Base-by-base conservation (phyloP, 2,888 invertebrate genomes). In the Sthenelais limicola region DNA sequence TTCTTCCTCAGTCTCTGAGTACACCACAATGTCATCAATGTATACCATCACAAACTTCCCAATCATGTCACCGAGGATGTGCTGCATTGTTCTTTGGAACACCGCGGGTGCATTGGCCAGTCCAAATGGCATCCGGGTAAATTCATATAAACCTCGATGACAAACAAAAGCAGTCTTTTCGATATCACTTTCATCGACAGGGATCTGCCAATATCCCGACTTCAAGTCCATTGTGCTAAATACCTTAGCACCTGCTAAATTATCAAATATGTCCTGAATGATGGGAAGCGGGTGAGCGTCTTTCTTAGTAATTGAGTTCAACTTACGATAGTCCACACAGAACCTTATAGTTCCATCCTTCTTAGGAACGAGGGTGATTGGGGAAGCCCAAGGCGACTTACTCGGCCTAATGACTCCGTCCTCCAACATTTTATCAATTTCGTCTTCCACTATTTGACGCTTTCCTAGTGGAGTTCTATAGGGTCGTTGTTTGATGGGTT, bases 21-120 rank as follows among this genome's bases (percentile, higher is more conserved):
- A 73, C 3, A 77, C 58, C 3, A 76, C 69, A n/a, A 76, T 66
- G 33, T 76, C 76, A 35, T 76, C 76, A 15, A 76, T 21, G 52
- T 76, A 76, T 4, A 70, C 56, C 18, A 73, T 21, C 2, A 33
- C 66, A 1, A 73, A 28, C 49, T 35, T 73, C 3, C 58, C 70
- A 4, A 73, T n/a, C 7, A 28, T n/a, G 32, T 48, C 58, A 28
- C 30, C 18, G 7, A 73, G 5, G 28, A 72, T 26, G 3, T 15
- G 26, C 4, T 73, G 47, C 74, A 77, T 76, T 1, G 51, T 47
- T 3, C 68, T n/a, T 49, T 68, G 72, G 52, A 76, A 77, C 5
- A 26, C 47, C 5, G 73, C 58, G 1, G 73, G 76, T 9, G 73
- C 72, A 70, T 76, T 77, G 2, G 43, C 38, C n/a, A 76, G 32